Evolutionary conservation across 2,113 vertebrate genomes (phyloP).

Genomic region (Sminthopsis crassicaudata): DNA sequence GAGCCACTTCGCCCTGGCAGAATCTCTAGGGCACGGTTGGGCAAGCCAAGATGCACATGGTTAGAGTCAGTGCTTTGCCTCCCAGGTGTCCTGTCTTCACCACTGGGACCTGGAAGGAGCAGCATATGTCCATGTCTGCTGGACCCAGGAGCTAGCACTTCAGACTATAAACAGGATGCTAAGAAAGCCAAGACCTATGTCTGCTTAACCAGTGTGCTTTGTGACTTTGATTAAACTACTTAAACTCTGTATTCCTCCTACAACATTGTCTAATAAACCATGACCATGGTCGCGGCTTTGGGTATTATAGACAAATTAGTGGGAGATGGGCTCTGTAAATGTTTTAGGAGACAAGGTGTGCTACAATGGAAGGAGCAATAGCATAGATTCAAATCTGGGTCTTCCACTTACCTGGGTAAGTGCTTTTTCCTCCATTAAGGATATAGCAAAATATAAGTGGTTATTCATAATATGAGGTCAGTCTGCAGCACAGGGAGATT

Average conservation of each 20-base stretch:
- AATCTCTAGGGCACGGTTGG: background rate
- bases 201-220: background rate
- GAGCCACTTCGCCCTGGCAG: background rate
- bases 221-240: background rate
- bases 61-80: background rate
- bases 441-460: background rate
- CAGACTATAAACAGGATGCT: background rate
- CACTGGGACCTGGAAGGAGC: background rate
- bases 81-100: background rate
- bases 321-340: background rate
- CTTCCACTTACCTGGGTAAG: background rate
- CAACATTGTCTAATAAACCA: background rate
- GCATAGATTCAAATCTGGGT: background rate
- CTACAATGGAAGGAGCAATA: background rate
- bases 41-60: background rate
- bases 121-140: background rate
- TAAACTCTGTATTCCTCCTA: background rate
- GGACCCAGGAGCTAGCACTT: background rate
- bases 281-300: background rate
- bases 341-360: conserved; percentile 17
- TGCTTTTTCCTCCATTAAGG: background rate
- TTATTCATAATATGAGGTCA: background rate
- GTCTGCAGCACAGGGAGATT: background rate
- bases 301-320: background rate
- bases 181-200: background rate